Evolutionary conservation across 2,888 invertebrate species (phyloP).

Genomic region (Zaprionus bogoriensis): DNA sequence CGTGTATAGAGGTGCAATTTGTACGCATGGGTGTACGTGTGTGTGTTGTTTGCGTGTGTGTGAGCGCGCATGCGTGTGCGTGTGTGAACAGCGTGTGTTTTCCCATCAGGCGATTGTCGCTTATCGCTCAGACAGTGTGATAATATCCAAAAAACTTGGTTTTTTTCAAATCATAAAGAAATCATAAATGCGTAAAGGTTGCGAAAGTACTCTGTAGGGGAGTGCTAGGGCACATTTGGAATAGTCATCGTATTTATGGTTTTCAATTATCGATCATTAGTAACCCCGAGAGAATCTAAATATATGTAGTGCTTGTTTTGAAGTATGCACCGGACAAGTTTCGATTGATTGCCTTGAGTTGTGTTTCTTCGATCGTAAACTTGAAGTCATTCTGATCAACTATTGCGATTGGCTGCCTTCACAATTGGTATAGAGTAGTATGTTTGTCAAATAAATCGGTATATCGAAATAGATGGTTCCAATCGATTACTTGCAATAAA

Average conservation of each 20-base stretch:
- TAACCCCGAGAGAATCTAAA: background rate
- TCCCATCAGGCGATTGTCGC: conserved; percentile 22
- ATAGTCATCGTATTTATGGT: background rate
- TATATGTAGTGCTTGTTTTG: background rate
- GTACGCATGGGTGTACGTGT: background rate
- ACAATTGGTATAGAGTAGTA: background rate
- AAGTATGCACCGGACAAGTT: background rate
- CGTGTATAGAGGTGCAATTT: background rate
- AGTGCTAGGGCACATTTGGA: background rate
- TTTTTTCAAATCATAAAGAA: conserved; percentile 4
- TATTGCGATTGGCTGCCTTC: background rate
- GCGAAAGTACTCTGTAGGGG: background rate
- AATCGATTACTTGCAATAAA: background rate
- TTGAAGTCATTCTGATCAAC: background rate
- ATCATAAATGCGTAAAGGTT: background rate
- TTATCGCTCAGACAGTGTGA: conserved; percentile 33
- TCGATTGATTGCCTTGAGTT: background rate
- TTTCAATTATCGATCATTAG: background rate
- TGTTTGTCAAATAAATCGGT: background rate
- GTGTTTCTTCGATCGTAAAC: background rate
- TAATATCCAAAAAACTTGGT: conserved; percentile 36
- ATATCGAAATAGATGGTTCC: background rate
- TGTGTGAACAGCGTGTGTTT: conserved; percentile 4
- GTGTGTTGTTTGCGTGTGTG: no score
- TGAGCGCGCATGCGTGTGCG: no score